Base-by-base conservation (phyloP, 2,113 vertebrate genomes). In the Deroptyus accipitrinus region DNA sequence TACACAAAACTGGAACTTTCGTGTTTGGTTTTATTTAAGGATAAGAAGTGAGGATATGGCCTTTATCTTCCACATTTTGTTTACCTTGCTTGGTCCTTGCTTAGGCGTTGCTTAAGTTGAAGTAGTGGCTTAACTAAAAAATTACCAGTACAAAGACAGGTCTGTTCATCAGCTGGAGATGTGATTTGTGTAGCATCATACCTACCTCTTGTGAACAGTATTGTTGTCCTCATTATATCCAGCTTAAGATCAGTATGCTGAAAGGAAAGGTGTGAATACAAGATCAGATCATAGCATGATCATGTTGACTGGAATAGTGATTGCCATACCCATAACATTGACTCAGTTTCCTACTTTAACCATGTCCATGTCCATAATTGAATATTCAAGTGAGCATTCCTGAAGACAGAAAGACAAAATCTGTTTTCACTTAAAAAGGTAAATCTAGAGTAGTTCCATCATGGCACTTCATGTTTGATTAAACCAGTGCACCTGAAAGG, bases 311-410 rank as follows among this genome's bases (percentile, higher is more conserved):
- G 64, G 73, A 95, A 10, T 7, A 57, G 37, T 13, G 42, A 84
- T 79, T 66, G 30, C 66, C 42, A 31, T 59, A 17, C 9, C 55
- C 28, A 5, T 52, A 91, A 57, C 68, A 28, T 0, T 46, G 59
- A 61, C 35, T 80, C 13, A 0, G 9, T 10, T 39, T 83, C 46
- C 83, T 74, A 0, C 70, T 73, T 81, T 19, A 44, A 3, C 7
- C 6, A 0, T 20, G 28, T 49, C 62, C 7, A 1, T 81, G 69
- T 37, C 69, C n/a, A 25, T 42, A 33, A 27, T 39, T 3, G 1
- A 30, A 14, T 83, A 31, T 33, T 74, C 41, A 35, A 7, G 41
- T 74, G 30, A 67, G 23, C 1, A 1, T 84, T 91, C 66, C 37
- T 28, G 3, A 83, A 83, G 55, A 30, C 44, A 90, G 66, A 90